phyloP scores from a whole-genome alignment of 2,888 invertebrate genomes.

The Tenthredo scrophulariae region DNA sequence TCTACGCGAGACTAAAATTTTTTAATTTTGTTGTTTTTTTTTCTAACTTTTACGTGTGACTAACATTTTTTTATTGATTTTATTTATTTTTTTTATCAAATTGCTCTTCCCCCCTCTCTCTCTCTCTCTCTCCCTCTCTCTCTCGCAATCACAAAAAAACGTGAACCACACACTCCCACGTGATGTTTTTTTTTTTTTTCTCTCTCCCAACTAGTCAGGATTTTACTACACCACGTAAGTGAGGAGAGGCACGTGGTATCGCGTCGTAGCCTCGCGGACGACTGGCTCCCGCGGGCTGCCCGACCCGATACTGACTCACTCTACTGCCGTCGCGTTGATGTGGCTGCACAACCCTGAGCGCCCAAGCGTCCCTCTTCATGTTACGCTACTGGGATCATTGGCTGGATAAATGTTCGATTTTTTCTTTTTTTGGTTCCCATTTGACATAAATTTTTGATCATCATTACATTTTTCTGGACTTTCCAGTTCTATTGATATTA shows the following conservation, averaged over 20 bases:
- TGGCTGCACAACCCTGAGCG: background rate
- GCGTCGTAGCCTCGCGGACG: constrained; percentile 74
- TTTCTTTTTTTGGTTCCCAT: background rate
- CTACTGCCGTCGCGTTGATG: constrained; percentile 66
- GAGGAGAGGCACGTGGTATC: constrained; percentile 67
- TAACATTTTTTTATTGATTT: background rate
- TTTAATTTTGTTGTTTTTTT: background rate
- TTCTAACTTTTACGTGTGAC: background rate
- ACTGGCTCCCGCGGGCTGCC: constrained; percentile 73
- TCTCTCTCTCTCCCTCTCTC: background rate
- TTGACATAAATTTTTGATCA: background rate
- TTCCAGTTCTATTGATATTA: background rate
- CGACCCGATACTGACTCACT: constrained; percentile 75
- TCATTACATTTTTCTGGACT: background rate
- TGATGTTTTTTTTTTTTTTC: background rate
- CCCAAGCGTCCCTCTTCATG: background rate
- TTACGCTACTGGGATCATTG: background rate
- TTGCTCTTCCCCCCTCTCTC: background rate
- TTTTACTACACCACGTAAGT: background rate
- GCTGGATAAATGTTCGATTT: background rate
- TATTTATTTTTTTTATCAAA: background rate
- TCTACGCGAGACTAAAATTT: background rate
- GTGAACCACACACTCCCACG: background rate
- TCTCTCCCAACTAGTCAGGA: background rate
- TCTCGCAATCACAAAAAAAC: background rate